Evolutionary conservation across 2,113 vertebrate genomes (phyloP).

Genomic region (Actenoides lindsayi): DNA sequence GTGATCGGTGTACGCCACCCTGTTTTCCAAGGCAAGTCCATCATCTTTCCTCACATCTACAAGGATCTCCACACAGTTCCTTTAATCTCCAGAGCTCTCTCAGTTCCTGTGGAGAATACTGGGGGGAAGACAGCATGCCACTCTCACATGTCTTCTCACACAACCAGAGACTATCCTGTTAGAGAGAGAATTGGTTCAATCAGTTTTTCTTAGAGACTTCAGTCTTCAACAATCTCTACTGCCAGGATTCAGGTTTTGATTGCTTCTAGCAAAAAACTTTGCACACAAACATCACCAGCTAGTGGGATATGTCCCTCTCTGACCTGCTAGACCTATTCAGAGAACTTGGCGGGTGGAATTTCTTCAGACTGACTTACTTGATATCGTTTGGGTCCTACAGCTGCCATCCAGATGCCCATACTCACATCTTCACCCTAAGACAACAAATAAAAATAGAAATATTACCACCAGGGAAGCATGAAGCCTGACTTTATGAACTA

Average conservation of each 20-base stretch:
- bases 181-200: neutral
- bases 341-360: neutral
- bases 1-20: neutral
- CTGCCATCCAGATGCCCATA: slow-evolving; percentile 99
- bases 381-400: slow-evolving; percentile 90
- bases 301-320: neutral
- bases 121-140: slow-evolving; percentile 95
- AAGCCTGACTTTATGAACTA: neutral
- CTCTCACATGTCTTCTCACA: slow-evolving; percentile 92
- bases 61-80: slow-evolving; percentile 88
- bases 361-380: slow-evolving; percentile 69
- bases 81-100: slow-evolving; percentile 85
- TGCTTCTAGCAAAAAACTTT: neutral
- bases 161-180: slow-evolving; percentile 91
- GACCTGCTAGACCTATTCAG: neutral
- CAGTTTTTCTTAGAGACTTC: neutral
- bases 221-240: neutral
- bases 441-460: neutral
- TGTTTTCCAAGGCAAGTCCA: neutral
- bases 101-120: slow-evolving; percentile 88
- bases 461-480: neutral
- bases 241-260: neutral
- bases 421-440: slow-evolving; percentile 96
- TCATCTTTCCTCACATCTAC: slow-evolving; percentile 79
- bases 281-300: neutral